A percentile compares a stretch with the other conserved stretches of the same genome.
Conservation (phyloP, 2,888 invertebrate genomes). For the Dicyrtoma fusca region DNA sequence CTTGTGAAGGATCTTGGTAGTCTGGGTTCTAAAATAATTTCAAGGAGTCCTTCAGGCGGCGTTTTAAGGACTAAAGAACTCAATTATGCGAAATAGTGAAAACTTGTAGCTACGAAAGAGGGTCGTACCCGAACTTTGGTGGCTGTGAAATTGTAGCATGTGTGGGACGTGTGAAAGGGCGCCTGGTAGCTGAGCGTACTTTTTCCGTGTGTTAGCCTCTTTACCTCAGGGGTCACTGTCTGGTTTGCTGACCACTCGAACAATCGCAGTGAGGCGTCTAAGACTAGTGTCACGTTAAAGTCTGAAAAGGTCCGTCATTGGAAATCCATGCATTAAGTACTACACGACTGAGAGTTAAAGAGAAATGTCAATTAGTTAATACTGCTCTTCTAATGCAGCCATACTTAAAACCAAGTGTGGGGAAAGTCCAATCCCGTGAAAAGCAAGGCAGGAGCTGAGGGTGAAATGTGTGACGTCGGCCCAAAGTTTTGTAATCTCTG, state of each 20-base stretch:
- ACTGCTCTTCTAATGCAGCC: too few relatives aligned
- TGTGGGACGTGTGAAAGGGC: background rate
- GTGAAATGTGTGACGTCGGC: constrained; percentile 2
- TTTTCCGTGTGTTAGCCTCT: background rate
- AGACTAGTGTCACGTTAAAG: background rate
- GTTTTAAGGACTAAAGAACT: too few relatives aligned
- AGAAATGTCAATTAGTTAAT: too few relatives aligned
- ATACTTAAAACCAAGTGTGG: constrained; percentile 1
- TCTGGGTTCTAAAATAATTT: background rate
- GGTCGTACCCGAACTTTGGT: background rate
- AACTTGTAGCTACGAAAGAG: too few relatives aligned
- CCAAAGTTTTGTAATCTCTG: constrained; percentile 4
- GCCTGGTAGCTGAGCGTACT: background rate
- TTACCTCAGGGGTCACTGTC: background rate
- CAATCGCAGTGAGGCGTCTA: background rate
- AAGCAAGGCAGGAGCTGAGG: constrained; percentile 6
- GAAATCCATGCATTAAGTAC: too few relatives aligned
- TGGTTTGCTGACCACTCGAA: background rate
- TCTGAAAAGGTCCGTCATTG: background rate
- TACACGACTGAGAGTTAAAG: too few relatives aligned
- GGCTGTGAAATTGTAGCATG: constrained; percentile 12
- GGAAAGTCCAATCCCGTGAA: constrained; percentile 11
- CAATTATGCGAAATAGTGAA: too few relatives aligned
- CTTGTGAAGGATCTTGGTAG: background rate
- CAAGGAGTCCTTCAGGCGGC: too few relatives aligned